Base-by-base conservation (phyloP, 2,888 invertebrate genomes). In the Asteroscopus sphinx region DNA sequence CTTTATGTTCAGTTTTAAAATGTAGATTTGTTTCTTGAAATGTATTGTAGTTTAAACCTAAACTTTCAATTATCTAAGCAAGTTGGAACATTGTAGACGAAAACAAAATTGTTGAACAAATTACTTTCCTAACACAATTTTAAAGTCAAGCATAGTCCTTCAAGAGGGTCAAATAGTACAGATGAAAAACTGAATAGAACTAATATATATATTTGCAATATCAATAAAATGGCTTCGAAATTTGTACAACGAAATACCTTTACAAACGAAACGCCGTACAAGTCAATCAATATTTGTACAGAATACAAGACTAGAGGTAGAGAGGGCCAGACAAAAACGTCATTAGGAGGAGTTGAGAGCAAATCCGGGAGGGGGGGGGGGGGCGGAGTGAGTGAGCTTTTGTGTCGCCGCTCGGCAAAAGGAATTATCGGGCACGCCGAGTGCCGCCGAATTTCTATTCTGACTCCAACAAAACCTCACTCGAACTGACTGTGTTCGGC, bases 281-380 rank as follows among this genome's bases (percentile, higher is more conserved):
- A 77, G 80, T 79, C 76, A 81, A 81, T 82, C 82, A 82, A 81
- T 82, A 81, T 80, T 82, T 78, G 76, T 76, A 72, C 76, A 71
- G 74, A 79, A 76, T 75, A 77, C 71, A 73, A 73, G 75, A 67
- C 65, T 67, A 67, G 64, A 68, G 57, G 56, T 59, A 55, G 52
- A 67, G 68, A 70, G 65, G 66, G 73, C 68, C 82, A 81, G 83
- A 85, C 85, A 86, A 86, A 86, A 85, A 86, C 82, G 82, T 84
- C 82, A 85, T 86, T 86, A 86, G 79, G 68, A 64, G 72, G 57
- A 72, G 68, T 74, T 65, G 76, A 75, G 79, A 75, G 76, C 69
- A 82, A 85, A 82, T 81, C 83, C 79, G 80, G 76, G 55, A 72
- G 77, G 70, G 57, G 61, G 70, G 63, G 80, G 76, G 55, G 73